A percentile compares a stretch with the other conserved stretches of the same genome.
phyloP scores from a whole-genome alignment of 2,113 vertebrate genomes.

The Ellobius talpinus region DNA sequence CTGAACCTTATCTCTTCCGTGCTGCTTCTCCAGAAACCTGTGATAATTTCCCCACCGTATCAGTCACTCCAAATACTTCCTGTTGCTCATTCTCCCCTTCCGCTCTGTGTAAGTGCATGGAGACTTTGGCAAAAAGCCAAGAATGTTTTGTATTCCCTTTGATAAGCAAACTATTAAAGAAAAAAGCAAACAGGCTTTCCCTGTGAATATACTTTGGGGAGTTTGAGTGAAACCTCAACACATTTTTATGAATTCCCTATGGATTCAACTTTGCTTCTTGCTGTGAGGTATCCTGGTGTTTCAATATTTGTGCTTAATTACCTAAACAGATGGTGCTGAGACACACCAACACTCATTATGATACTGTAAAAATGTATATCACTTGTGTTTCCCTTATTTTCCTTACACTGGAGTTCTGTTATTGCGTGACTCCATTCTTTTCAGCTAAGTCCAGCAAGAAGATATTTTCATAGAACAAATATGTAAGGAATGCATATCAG shows the following conservation, averaged over 20 bases:
- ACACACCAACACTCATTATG: background rate
- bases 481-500: background rate
- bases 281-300: background rate
- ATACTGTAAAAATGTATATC: background rate
- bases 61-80: background rate
- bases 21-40: background rate
- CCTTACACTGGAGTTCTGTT: background rate
- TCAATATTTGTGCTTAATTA: slow-evolving; percentile 56
- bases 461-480: background rate
- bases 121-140: background rate
- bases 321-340: background rate
- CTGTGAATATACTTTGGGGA: background rate
- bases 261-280: background rate
- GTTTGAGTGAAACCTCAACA: background rate
- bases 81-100: background rate
- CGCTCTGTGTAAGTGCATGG: background rate
- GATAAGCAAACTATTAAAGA: background rate
- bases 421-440: fast-evolving
- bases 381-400: background rate
- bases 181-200: background rate
- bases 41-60: background rate
- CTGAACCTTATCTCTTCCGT: background rate
- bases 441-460: background rate
- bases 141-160: background rate
- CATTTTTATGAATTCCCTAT: slow-evolving; percentile 43